Base-by-base conservation (phyloP, 2,888 invertebrate species). In the Pterobdella sp. region DNA sequence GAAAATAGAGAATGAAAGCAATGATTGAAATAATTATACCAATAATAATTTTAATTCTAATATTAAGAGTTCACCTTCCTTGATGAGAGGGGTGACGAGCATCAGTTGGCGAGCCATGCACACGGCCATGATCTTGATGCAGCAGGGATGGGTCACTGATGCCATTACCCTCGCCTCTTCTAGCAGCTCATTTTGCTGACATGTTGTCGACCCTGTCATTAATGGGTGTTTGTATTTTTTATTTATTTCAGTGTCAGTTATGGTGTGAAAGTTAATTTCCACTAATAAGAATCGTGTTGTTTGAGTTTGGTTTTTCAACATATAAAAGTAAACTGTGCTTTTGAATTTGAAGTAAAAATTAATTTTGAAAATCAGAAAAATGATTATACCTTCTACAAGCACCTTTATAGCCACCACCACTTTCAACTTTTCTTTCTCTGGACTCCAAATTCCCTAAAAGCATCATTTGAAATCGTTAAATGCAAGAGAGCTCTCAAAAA, bases 401-500 rank as follows among this genome's bases (percentile, higher is more conserved):
- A 95, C 93, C 85, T 97, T 97, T 74, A 96, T 95, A n/a, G 96
- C 96, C 0, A 97, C 96, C 0, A 96, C 95, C 76, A 96, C 92
- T 76, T 82, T 83, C 10, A 83, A 79, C 74, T 81, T 81, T 73
- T 83, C 82, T 29, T 81, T 81, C 14, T 79, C 79, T 0, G 83
- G 83, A 42, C 81, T 79, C 82, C 82, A 83, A 68, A 82, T 79
- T 10, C 83, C 83, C 82, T 83, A 26, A n/a, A 34, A n/a, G 72
- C 7, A 32, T 29, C 26, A n/a, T 34, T 36, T 14, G 26, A 67
- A 29, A 26, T n/a, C n/a, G n/a, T n/a, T n/a, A n/a, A n/a, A n/a
- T n/a, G n/a, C n/a, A n/a, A n/a, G n/a, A n/a, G n/a, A n/a, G n/a
- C n/a, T n/a, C n/a, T n/a, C n/a, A n/a, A n/a, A n/a, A n/a, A n/a